Conservation (phyloP, 2,888 invertebrate species). For the Microctonus aethiopoides region DNA sequence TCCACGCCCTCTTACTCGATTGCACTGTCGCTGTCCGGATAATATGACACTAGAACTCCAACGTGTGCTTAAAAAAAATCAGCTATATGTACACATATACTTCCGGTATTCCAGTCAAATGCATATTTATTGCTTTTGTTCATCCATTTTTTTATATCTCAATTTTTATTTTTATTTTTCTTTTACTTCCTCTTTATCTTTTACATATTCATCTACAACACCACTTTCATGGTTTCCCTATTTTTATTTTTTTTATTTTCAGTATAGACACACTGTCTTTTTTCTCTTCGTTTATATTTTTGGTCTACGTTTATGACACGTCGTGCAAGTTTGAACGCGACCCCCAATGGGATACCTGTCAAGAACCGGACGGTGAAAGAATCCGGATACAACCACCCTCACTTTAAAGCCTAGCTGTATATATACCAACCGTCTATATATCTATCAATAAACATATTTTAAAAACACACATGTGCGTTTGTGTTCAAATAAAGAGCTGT, state of each 20-base stretch:
- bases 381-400: slow-evolving; percentile 22
- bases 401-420: too few relatives aligned
- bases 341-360: slow-evolving; percentile 36
- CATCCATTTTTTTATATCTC: background rate
- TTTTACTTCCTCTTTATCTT: background rate
- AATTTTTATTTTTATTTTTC: background rate
- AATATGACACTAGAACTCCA: slow-evolving; percentile 14
- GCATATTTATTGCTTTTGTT: background rate
- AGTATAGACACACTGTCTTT: too few relatives aligned
- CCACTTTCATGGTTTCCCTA: slow-evolving; percentile 5
- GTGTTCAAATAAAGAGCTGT: background rate
- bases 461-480: background rate
- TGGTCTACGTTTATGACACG: slow-evolving; percentile 26
- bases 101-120: slow-evolving; percentile 21
- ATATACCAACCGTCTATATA: too few relatives aligned
- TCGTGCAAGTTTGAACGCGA: slow-evolving; percentile 1
- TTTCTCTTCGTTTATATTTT: background rate
- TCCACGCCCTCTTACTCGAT: background rate
- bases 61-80: slow-evolving; percentile 24
- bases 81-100: background rate
- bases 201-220: background rate
- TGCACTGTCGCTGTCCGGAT: slow-evolving; percentile 8
- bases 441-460: too few relatives aligned
- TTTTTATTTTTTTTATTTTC: background rate
- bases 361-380: slow-evolving; percentile 23